Evolutionary conservation across 2,888 invertebrate genomes (phyloP).

Genomic region (Lepidochitona cinerea): DNA sequence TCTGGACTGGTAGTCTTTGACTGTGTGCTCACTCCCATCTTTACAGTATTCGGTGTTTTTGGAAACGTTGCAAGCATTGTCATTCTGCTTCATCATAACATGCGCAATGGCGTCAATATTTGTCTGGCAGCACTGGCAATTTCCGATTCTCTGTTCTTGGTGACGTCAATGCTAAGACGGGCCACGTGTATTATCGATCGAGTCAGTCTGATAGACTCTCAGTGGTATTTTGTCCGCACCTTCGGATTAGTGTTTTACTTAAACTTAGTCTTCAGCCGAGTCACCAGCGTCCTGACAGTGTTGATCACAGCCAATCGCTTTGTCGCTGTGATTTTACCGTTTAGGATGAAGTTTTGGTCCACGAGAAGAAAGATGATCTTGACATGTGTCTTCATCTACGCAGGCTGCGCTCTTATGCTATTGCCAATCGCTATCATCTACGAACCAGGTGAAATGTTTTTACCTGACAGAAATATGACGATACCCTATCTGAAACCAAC

Average conservation of each 20-base stretch:
- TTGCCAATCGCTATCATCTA: neutral
- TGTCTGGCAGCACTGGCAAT: neutral
- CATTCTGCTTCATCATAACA: neutral
- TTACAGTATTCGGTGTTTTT: neutral
- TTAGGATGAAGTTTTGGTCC: neutral
- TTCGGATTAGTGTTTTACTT: neutral
- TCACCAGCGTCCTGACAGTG: neutral
- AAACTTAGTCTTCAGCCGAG: neutral
- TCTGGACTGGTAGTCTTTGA: neutral
- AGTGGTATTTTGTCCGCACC: neutral
- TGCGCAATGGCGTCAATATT: neutral
- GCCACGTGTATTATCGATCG: neutral
- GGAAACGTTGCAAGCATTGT: neutral
- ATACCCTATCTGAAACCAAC: neutral
- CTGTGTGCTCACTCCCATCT: neutral
- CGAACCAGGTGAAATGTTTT: neutral
- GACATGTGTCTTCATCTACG: neutral
- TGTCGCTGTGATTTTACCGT: neutral
- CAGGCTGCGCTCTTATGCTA: neutral
- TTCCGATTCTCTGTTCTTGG: neutral
- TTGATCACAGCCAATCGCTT: neutral
- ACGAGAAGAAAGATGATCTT: neutral
- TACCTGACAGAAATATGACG: neutral
- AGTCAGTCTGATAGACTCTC: neutral
- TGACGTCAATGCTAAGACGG: neutral